Evolutionary conservation across 2,888 invertebrate genomes (phyloP), one percentile per base, ranked within the genome.

Genomic region (Timema cristinae): DNA sequence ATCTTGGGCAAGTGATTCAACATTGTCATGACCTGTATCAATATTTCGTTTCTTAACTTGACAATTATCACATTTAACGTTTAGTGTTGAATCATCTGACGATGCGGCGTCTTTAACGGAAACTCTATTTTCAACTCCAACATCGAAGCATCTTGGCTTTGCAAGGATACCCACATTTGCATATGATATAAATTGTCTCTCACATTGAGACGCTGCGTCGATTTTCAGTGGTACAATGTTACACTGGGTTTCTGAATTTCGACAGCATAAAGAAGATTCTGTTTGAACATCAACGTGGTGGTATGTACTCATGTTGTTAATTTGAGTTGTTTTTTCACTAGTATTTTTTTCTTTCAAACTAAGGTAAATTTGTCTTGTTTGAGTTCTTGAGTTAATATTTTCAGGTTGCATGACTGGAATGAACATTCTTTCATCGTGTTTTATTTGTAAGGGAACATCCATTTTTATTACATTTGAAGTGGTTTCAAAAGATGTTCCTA

Each of bases 21-120:
- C 79, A 66, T 83, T 83, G 67, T 84, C 84, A n/a, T 86, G 85
- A 52, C 90, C 89, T 15, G 88, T 85, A 8, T 86, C 89, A 59
- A 90, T 82, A 67, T 85, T 86, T 69, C 85, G 83, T 72, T 85
- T 88, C 69, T 79, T 76, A 6, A 80, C 79, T 56, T 80, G 82
- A 77, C 86, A 87, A 79, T 84, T 86, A 67, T 83, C 83, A 78
- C 88, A 88, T 66, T 84, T 77, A 61, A 81, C 77, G 75, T 85
- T 85, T 10, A 80, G 81, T n/a, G 84, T 79, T 9, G 82, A 83
- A 76, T 86, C 82, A 61, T 86, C 84, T 5, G 87, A 86, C 72
- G 83, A 82, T 69, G 85, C 88, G 66, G 86, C 75, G 72, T 81
- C 79, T 16, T 76, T 82, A 4, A 84, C 84, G 50, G 82, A 82